These are phyloP conservation scores for Pipistrellus pipistrellus DNA, from an alignment of 2,797 vertebrate species.

Conservation along the genomic window DNA sequence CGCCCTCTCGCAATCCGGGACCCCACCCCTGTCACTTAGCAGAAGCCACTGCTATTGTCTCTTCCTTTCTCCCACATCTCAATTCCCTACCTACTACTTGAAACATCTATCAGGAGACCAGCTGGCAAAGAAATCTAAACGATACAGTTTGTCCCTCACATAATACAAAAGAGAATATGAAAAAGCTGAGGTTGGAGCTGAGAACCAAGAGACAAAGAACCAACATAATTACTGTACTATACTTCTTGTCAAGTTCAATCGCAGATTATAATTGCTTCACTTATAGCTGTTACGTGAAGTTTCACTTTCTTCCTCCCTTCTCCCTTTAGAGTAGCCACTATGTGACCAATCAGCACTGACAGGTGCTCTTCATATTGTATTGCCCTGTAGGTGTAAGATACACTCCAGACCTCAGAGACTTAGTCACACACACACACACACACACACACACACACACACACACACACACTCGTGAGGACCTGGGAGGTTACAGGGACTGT, in stretches of 20 bases:
- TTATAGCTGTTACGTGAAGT: not conserved
- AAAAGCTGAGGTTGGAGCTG: not conserved
- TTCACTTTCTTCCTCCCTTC: not conserved
- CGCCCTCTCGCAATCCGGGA: too few relatives aligned
- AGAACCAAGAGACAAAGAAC: not conserved
- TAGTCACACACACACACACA: not conserved
- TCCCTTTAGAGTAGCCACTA: not conserved
- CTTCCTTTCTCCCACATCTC: not conserved
- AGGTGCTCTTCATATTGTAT: not conserved
- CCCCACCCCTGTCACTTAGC: too few relatives aligned
- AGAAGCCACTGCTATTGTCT: not conserved
- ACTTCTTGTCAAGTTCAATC: not conserved
- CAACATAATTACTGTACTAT: not conserved
- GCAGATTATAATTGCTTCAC: not conserved
- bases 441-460: not conserved
- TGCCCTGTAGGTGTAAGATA: not conserved
- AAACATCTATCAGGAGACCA: not conserved
- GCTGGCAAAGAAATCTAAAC: not conserved
- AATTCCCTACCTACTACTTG: not conserved
- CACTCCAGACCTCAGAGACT: not conserved
- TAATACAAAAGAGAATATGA: not conserved
- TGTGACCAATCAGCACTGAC: not conserved
- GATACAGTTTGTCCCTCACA: not conserved
- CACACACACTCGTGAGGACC: not conserved
- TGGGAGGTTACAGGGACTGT: not conserved